Conservation (phyloP, 2,113 vertebrate species). For the Laterallus jamaicensis region DNA sequence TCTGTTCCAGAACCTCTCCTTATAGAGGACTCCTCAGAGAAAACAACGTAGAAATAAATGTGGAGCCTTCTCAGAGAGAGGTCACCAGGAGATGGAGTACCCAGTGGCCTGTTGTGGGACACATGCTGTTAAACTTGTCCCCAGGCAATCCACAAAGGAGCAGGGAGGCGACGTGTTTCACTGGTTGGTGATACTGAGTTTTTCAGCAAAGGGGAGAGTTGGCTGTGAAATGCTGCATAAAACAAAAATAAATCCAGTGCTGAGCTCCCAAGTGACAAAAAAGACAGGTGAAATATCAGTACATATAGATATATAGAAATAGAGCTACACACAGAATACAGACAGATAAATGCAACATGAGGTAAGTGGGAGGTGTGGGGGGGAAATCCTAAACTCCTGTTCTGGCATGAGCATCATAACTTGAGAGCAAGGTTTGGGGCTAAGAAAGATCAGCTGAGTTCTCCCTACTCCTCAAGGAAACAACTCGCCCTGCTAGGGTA, state of each 20-base stretch:
- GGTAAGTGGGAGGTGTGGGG: rapidly evolving
- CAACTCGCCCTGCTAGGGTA: background rate
- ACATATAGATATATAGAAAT: too few species aligned
- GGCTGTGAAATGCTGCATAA: background rate
- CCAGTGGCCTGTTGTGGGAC: background rate
- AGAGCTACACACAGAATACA: too few species aligned
- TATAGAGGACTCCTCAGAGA: background rate
- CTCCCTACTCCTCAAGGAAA: background rate
- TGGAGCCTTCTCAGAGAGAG: background rate
- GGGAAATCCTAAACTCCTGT: background rate
- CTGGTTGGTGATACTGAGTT: background rate
- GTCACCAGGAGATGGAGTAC: background rate
- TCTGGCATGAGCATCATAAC: background rate
- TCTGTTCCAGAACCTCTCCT: background rate
- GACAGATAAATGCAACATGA: background rate
- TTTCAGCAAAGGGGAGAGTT: background rate
- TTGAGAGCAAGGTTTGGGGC: background rate
- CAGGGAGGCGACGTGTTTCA: background rate
- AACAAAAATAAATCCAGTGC: background rate
- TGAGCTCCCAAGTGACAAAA: rapidly evolving
- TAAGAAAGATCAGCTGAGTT: background rate
- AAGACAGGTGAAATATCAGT: background rate
- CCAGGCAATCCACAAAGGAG: background rate
- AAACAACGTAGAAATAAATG: background rate
- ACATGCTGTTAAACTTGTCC: background rate